These are phyloP conservation scores for Nyctereutes procyonoides DNA, from an alignment of 2,113 vertebrate genomes.

Conservation along the genomic window DNA sequence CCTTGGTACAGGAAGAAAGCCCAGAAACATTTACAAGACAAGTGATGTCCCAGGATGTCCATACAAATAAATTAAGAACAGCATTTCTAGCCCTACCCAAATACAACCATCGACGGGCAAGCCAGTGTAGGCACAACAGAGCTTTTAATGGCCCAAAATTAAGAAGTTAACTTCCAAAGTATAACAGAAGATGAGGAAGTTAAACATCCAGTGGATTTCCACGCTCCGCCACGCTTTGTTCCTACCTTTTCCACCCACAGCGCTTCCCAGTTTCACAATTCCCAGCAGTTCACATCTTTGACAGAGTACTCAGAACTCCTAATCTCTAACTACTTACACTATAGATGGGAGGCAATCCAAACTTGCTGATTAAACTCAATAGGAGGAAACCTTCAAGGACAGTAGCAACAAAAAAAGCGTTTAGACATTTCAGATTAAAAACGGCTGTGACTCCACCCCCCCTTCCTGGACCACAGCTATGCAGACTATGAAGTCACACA, in stretches of 20 bases:
- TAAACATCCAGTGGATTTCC: background rate
- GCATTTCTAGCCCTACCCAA: background rate
- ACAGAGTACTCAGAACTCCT: background rate
- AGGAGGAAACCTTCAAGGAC: background rate
- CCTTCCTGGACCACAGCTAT: background rate
- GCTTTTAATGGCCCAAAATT: background rate
- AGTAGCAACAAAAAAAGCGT: background rate
- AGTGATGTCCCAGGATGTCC: background rate
- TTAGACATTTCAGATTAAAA: background rate
- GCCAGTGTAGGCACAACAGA: background rate
- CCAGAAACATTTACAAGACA: background rate
- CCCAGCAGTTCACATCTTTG: conserved; percentile 8
- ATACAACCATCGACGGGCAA: background rate
- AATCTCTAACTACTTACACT: background rate
- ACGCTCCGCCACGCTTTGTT: background rate
- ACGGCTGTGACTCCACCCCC: too few species aligned
- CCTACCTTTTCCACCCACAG: background rate
- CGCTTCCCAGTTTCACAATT: conserved; percentile 22
- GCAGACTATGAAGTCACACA: background rate
- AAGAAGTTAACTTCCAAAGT: background rate
- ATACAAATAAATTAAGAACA: background rate
- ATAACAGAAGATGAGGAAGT: background rate
- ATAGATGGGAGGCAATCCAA: background rate
- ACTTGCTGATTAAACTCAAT: conserved; percentile 43
- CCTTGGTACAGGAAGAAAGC: background rate